Percentiles rank a stretch among this genome's conserved stretches.
These are phyloP conservation scores for Tetranychus truncatus DNA, from an alignment of 2,888 invertebrate genomes.

Conservation along the genomic window DNA sequence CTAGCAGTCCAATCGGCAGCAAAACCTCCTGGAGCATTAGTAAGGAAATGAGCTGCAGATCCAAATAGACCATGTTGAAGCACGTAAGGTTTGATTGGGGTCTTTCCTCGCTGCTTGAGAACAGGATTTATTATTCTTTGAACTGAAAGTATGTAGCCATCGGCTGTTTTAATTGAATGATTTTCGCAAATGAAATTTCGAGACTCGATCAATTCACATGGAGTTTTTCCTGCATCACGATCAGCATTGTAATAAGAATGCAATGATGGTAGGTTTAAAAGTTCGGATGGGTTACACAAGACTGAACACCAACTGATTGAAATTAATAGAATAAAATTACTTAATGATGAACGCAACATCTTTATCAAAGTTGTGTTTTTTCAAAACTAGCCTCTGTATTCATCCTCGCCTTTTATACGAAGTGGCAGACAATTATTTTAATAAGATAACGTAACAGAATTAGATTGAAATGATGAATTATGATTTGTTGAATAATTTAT, in stretches of 20 bases:
- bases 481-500: no score
- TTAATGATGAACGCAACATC: no score
- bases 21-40: background rate
- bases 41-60: background rate
- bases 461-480: no score
- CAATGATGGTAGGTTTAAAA: no score
- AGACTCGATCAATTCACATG: background rate
- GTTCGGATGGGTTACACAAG: no score
- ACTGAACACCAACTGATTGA: no score
- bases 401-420: no score
- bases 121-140: background rate
- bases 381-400: no score
- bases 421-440: no score
- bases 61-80: slow-evolving; percentile 6
- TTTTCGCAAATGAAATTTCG: background rate
- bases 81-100: background rate
- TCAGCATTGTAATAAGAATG: background rate
- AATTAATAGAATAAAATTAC: no score
- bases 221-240: background rate
- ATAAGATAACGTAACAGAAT: no score
- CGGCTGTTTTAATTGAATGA: background rate
- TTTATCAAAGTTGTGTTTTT: no score
- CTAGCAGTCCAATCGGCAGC: background rate
- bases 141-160: slow-evolving; percentile 1
- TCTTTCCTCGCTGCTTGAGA: background rate